Evolutionary conservation across 2,113 vertebrate species (phyloP).

Genomic region (Ameiurus melas): DNA sequence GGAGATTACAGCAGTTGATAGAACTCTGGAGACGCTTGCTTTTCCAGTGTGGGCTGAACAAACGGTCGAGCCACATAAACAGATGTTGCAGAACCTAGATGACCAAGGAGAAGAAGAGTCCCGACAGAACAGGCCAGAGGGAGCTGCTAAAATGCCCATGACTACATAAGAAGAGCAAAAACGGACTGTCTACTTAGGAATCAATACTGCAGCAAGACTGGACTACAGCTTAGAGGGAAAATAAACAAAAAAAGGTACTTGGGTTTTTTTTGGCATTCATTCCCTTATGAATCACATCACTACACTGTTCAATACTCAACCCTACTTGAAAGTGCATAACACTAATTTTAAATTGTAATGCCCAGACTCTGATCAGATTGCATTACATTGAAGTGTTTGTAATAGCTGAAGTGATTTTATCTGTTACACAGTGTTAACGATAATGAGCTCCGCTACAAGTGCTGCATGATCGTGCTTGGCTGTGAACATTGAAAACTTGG

Average conservation of each 20-base stretch:
- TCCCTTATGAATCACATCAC: background rate
- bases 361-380: background rate
- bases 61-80: background rate
- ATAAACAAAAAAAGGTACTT: constrained; percentile 1
- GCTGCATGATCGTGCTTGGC: background rate
- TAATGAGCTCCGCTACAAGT: background rate
- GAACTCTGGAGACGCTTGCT: constrained; percentile 5
- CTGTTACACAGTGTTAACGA: background rate
- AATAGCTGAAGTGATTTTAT: background rate
- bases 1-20: constrained; percentile 35
- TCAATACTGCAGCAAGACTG: background rate
- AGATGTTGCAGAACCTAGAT: constrained; percentile 25
- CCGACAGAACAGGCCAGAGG: background rate
- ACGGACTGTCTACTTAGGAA: background rate
- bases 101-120: constrained; percentile 24
- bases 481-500: background rate
- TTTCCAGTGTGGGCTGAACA: constrained; percentile 14
- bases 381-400: background rate
- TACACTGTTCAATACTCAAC: background rate
- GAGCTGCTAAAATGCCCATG: background rate
- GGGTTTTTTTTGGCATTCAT: background rate
- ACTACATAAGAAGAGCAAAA: background rate
- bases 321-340: background rate
- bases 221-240: background rate
- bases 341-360: background rate